phyloP scores from a whole-genome alignment of 2,888 invertebrate genomes.

The Caenorhabditis uteleia region DNA sequence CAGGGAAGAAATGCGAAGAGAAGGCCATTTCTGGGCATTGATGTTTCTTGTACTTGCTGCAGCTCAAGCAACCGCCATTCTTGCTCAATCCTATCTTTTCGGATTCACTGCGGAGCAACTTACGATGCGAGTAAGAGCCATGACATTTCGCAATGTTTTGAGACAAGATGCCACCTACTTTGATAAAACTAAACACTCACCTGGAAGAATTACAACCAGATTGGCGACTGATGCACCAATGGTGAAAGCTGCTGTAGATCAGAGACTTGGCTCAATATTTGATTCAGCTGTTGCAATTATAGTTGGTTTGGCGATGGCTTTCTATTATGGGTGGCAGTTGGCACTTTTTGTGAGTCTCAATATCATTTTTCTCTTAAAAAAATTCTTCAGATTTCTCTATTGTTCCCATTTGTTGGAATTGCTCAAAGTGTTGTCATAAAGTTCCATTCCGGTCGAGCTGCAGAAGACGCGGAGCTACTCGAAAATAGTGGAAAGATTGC shows the following conservation, averaged over 20 bases:
- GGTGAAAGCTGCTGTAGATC: conserved; percentile 70
- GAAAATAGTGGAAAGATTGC: conserved; percentile 74
- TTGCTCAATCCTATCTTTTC: conserved; percentile 65
- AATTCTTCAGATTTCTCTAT: conserved; percentile 53
- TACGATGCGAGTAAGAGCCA: conserved; percentile 70
- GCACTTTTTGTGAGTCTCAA: conserved; percentile 67
- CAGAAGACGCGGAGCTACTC: conserved; percentile 72
- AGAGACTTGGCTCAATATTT: conserved; percentile 70
- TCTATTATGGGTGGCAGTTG: conserved; percentile 72
- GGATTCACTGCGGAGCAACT: conserved; percentile 70
- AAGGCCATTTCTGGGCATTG: conserved; percentile 72
- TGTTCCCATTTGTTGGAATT: conserved; percentile 70
- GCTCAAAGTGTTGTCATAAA: conserved; percentile 71
- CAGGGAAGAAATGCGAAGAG: conserved; percentile 66
- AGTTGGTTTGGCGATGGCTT: conserved; percentile 71
- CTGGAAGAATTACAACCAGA: conserved; percentile 71
- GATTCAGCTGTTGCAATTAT: conserved; percentile 70
- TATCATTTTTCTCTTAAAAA: neutral
- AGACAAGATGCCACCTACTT: conserved; percentile 72
- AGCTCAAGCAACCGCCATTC: conserved; percentile 59
- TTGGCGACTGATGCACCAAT: conserved; percentile 72
- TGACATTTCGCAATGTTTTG: conserved; percentile 71
- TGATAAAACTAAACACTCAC: conserved; percentile 70
- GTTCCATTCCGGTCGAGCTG: conserved; percentile 71
- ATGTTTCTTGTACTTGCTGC: conserved; percentile 70